Evolutionary conservation across 1,140 invertebrate genomes (phyloP).

Genomic region (Calycopis cecrops): DNA sequence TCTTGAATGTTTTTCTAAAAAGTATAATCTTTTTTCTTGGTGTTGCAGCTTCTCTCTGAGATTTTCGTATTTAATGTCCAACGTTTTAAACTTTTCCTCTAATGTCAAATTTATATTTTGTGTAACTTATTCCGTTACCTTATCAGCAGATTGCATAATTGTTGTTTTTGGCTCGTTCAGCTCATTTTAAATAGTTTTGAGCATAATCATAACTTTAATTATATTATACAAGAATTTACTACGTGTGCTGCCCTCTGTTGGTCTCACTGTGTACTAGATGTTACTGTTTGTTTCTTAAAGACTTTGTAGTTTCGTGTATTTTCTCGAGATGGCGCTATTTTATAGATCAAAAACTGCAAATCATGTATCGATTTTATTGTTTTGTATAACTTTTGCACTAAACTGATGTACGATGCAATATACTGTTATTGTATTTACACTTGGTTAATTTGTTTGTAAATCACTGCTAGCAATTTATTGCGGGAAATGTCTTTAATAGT

Average conservation of each 20-base stretch:
- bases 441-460: background rate
- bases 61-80: too few relatives aligned
- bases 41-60: conserved; percentile 18
- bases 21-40: conserved; percentile 22
- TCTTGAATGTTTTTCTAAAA: conserved; percentile 21
- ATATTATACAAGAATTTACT: conserved; percentile 9
- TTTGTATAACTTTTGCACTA: conserved; percentile 8
- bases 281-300: background rate
- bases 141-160: conserved; percentile 19
- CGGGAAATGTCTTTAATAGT: conserved; percentile 4
- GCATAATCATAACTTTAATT: conserved; percentile 19
- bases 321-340: conserved; percentile 6
- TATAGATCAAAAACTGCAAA: conserved; percentile 2
- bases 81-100: conserved; percentile 20
- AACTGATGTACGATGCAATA: too few relatives aligned
- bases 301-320: background rate
- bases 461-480: background rate
- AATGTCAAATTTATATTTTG: conserved; percentile 17
- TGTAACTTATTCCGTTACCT: conserved; percentile 19
- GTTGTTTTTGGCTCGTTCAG: conserved; percentile 20
- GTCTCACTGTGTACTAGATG: background rate
- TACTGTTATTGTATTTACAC: too few relatives aligned
- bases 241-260: conserved; percentile 14
- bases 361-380: conserved; percentile 3
- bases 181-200: conserved; percentile 20